Evolutionary conservation across 2,888 invertebrate species (phyloP).

Genomic region (Diadromus collaris): DNA sequence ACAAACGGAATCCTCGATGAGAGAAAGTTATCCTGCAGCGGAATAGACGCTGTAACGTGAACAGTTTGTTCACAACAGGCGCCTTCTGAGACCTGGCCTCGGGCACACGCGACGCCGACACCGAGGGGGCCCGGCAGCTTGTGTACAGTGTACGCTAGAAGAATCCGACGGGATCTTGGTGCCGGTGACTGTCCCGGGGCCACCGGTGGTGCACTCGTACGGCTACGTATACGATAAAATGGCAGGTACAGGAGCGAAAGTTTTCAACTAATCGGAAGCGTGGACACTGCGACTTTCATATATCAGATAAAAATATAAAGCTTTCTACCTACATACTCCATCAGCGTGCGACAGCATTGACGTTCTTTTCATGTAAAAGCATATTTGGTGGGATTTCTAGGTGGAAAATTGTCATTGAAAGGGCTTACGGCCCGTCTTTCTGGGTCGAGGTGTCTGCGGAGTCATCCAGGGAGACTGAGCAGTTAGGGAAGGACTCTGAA

Average conservation of each 20-base stretch:
- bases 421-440: too few species aligned
- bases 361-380: background rate
- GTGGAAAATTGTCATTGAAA: background rate
- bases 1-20: slow-evolving; percentile 45
- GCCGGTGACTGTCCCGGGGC: slow-evolving; percentile 15
- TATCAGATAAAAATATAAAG: background rate
- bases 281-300: background rate
- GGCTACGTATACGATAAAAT: background rate
- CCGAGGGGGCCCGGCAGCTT: slow-evolving; percentile 11
- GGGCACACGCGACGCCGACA: slow-evolving; percentile 47
- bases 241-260: background rate
- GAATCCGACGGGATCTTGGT: slow-evolving; percentile 29
- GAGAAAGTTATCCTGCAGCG: slow-evolving; percentile 44
- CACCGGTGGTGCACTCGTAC: background rate
- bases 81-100: slow-evolving; percentile 48
- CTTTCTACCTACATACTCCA: background rate
- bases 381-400: background rate
- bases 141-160: slow-evolving; percentile 21
- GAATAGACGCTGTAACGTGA: slow-evolving; percentile 2
- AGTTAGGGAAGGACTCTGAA: too few species aligned
- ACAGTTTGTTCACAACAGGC: slow-evolving; percentile 31
- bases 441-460: too few species aligned
- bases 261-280: slow-evolving; percentile 5
- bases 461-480: too few species aligned
- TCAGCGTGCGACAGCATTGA: background rate